These are phyloP conservation scores for Tadarida brasiliensis DNA, from an alignment of 2,797 vertebrate species.

Conservation along the genomic window DNA sequence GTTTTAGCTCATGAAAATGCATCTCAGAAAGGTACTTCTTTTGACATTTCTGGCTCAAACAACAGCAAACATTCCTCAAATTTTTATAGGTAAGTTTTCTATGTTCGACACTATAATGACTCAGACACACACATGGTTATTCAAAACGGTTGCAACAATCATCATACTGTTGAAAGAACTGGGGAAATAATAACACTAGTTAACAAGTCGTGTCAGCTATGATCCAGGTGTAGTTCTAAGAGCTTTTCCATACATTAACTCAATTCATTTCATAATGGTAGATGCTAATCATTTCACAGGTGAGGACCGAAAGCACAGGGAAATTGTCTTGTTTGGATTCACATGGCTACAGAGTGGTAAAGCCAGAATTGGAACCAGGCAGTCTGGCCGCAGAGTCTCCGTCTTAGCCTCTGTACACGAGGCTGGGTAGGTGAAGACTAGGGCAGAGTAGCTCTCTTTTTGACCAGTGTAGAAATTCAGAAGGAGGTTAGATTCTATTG, in stretches of 20 bases:
- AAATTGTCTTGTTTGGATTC: not conserved
- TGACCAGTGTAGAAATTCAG: not conserved
- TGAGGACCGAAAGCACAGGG: not conserved
- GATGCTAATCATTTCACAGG: not conserved
- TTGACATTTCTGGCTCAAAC: not conserved
- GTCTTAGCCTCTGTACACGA: not conserved
- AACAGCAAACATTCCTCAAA: not conserved
- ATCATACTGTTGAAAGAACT: not conserved
- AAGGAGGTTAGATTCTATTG: not conserved
- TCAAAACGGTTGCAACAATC: not conserved
- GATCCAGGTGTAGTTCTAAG: not conserved
- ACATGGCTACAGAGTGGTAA: not conserved
- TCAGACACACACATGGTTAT: not conserved
- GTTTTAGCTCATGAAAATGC: not conserved
- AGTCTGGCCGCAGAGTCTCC: not conserved
- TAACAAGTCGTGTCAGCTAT: not conserved
- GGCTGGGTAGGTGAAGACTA: not conserved
- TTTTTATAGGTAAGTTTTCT: constrained; percentile 42
- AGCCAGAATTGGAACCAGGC: not conserved
- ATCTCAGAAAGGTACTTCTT: not conserved
- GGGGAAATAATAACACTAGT: not conserved
- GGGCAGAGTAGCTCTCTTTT: not conserved
- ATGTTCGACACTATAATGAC: not conserved
- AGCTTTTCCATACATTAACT: not conserved
- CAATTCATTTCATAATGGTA: not conserved